Evolutionary conservation across 2,797 vertebrate genomes (phyloP).

Genomic region (Eptatretus atami): DNA sequence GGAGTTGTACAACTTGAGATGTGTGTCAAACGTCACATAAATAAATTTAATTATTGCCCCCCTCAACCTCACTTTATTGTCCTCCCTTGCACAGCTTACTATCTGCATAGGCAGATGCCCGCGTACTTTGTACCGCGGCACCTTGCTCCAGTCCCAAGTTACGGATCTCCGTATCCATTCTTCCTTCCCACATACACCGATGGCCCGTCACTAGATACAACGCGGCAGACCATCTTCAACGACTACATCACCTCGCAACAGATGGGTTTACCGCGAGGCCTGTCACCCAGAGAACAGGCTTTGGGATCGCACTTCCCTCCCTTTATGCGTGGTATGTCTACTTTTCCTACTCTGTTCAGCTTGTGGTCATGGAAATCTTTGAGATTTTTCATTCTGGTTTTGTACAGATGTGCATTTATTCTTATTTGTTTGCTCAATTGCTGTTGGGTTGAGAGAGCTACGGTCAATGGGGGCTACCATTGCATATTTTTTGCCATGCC

Average conservation of each 20-base stretch:
- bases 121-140: conserved; percentile 87
- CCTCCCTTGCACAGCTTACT: background rate
- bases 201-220: conserved; percentile 95
- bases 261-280: conserved; percentile 20
- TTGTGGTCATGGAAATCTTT: conserved; percentile 7
- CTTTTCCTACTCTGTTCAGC: background rate
- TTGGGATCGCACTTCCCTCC: conserved; percentile 16
- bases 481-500: conserved; percentile 12
- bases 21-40: no score
- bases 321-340: background rate
- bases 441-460: background rate
- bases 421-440: background rate
- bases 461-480: conserved; percentile 11
- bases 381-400: conserved; percentile 13
- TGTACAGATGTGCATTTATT: conserved; percentile 7
- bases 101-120: conserved; percentile 4
- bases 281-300: conserved; percentile 51
- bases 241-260: conserved; percentile 99
- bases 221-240: conserved; percentile 85
- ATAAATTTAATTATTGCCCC: no score
- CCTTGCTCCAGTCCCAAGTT: conserved; percentile 53
- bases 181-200: conserved; percentile 59
- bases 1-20: no score
- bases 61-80: no score
- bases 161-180: conserved; percentile 12